Conservation (phyloP, 2,888 invertebrate genomes). For the Pilophorus perplexus region DNA sequence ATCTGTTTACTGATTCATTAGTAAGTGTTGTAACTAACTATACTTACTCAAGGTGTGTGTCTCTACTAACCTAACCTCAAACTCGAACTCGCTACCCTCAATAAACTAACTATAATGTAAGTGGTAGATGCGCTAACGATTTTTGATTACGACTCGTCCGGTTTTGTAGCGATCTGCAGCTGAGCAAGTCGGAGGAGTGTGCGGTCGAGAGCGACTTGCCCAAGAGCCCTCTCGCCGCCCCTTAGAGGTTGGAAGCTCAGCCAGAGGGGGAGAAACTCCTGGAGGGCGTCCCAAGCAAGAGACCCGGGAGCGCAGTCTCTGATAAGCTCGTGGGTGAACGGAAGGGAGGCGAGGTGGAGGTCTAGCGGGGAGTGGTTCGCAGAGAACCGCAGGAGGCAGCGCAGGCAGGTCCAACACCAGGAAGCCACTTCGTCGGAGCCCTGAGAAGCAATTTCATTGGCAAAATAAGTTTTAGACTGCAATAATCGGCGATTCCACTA, state of each 20-base stretch:
- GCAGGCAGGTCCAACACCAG: conserved; percentile 36
- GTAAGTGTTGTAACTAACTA: too few species aligned
- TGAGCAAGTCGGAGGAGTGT: conserved; percentile 4
- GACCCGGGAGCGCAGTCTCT: background rate
- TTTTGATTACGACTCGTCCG: too few species aligned
- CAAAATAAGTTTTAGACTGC: too few species aligned
- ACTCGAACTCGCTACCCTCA: too few species aligned
- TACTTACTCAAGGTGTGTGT: too few species aligned
- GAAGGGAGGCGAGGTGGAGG: conserved; percentile 18
- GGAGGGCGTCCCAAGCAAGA: conserved; percentile 14
- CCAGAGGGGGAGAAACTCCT: conserved; percentile 26
- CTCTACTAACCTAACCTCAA: too few species aligned
- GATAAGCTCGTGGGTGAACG: conserved; percentile 31
- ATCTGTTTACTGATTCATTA: too few species aligned
- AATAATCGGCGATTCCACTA: too few species aligned
- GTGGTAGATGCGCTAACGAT: too few species aligned
- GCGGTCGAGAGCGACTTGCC: background rate
- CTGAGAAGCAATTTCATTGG: too few species aligned
- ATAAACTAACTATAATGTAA: too few species aligned
- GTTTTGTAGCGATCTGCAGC: background rate
- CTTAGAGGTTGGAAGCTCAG: conserved; percentile 3
- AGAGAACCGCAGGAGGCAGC: conserved; percentile 18
- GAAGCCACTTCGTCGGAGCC: conserved; percentile 1
- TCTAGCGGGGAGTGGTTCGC: background rate
- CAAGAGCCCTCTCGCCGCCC: background rate